Conservation (phyloP, 1,140 invertebrate genomes). For the Latrodectus geometricus region DNA sequence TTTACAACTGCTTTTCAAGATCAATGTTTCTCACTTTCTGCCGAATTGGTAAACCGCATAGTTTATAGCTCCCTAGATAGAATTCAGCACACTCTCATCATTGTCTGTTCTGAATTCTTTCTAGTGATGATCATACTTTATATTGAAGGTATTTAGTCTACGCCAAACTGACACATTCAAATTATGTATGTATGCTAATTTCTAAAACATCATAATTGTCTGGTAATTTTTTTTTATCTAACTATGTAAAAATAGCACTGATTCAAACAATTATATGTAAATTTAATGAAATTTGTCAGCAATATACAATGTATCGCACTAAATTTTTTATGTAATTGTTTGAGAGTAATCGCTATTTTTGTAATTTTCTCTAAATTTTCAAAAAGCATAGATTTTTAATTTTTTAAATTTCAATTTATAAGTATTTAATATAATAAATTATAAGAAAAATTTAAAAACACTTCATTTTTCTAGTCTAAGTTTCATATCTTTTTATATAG, state of each 20-base stretch:
- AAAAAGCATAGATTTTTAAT: too few species aligned
- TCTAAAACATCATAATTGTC: not conserved
- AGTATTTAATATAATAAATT: too few species aligned
- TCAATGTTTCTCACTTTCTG: not conserved
- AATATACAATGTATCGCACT: not conserved
- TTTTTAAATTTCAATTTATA: too few species aligned
- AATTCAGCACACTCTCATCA: too few species aligned
- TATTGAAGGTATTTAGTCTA: not conserved
- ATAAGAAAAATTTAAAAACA: too few species aligned
- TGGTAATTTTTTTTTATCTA: not conserved
- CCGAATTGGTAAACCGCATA: not conserved
- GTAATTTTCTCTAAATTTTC: not conserved
- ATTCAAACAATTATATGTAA: not conserved
- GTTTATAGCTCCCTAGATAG: not conserved
- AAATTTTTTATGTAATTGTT: not conserved
- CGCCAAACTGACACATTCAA: not conserved
- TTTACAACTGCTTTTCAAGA: not conserved
- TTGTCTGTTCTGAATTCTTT: not conserved
- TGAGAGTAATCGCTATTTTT: not conserved
- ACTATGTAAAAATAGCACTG: too few species aligned
- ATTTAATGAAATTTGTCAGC: not conserved
- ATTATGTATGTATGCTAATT: not conserved
- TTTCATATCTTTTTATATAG: too few species aligned
- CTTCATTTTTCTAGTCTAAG: too few species aligned
- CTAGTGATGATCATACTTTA: not conserved